phyloP scores from a whole-genome alignment of 2,797 vertebrate species.

The Poeciliopsis presidionis region DNA sequence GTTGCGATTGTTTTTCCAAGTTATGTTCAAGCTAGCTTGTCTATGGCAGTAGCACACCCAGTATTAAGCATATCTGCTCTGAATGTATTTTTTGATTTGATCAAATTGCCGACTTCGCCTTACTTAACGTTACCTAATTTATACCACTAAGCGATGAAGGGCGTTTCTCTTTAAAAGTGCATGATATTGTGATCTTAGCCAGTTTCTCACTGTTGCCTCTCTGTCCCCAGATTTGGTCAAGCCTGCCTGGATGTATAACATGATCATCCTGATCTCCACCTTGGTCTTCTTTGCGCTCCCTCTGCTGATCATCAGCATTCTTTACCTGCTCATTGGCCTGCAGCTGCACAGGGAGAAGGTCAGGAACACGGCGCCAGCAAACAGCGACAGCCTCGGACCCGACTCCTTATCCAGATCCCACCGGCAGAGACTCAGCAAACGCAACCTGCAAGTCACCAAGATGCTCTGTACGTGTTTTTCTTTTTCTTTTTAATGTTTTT shows the following conservation, averaged over 20 bases:
- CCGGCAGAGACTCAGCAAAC: conserved; percentile 60
- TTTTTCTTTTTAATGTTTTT: background rate
- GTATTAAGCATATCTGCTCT: no score
- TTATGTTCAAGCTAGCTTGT: no score
- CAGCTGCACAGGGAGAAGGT: conserved; percentile 61
- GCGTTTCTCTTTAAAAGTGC: no score
- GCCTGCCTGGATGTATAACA: conserved; percentile 78
- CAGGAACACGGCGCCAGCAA: conserved; percentile 11
- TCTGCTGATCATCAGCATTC: conserved; percentile 76
- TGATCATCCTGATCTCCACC: conserved; percentile 77
- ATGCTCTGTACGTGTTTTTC: conserved; percentile 77
- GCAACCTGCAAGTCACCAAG: conserved; percentile 82
- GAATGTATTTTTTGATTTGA: no score
- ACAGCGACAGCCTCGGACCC: conserved; percentile 27
- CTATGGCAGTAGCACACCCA: no score
- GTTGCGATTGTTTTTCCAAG: background rate
- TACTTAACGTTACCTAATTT: no score
- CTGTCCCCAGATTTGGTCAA: conserved; percentile 65
- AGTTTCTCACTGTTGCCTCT: background rate
- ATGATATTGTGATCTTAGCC: background rate
- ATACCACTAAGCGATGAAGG: no score
- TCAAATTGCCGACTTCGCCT: no score
- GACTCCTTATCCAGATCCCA: conserved; percentile 38
- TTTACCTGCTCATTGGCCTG: conserved; percentile 80
- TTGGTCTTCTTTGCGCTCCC: conserved; percentile 81